Conservation (phyloP, 2,113 vertebrate genomes). For the Lipotes vexillifer region DNA sequence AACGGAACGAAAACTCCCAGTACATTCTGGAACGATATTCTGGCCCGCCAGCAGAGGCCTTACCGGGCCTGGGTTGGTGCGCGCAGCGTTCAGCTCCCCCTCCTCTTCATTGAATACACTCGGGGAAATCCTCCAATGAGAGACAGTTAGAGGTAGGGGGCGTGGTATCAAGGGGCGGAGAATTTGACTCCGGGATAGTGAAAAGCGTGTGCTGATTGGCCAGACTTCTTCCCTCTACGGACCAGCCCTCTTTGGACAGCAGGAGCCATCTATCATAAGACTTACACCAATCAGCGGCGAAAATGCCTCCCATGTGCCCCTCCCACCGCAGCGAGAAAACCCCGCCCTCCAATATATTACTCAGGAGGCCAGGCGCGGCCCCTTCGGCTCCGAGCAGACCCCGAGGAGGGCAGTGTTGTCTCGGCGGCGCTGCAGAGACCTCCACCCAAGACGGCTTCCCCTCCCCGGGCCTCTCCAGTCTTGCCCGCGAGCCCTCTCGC, state of each 20-base stretch:
- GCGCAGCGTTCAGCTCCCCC: not conserved
- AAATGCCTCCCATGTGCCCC: not conserved
- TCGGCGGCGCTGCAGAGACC: slow-evolving; percentile 13
- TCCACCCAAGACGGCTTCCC: not conserved
- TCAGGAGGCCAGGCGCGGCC: fast-evolving
- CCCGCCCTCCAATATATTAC: not conserved
- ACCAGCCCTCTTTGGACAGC: not conserved
- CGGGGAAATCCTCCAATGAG: slow-evolving; percentile 19
- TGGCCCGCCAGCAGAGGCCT: not conserved
- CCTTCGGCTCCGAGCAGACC: not conserved
- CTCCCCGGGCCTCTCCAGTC: slow-evolving; percentile 65
- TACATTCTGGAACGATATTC: slow-evolving; percentile 8
- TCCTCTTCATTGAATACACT: not conserved
- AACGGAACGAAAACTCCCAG: not conserved
- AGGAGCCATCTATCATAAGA: not conserved
- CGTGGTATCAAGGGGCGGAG: not conserved
- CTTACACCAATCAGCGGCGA: slow-evolving; percentile 36
- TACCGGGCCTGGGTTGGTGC: not conserved
- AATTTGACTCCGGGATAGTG: not conserved
- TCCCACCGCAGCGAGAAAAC: not conserved
- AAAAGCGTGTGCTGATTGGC: slow-evolving; percentile 46
- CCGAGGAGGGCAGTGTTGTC: fast-evolving
- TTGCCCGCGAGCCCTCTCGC: not conserved
- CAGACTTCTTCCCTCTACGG: not conserved
- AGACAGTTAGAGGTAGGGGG: not conserved